These are phyloP conservation scores for Tyria jacobaeae DNA, from an alignment of 2,888 invertebrate species.

Conservation along the genomic window DNA sequence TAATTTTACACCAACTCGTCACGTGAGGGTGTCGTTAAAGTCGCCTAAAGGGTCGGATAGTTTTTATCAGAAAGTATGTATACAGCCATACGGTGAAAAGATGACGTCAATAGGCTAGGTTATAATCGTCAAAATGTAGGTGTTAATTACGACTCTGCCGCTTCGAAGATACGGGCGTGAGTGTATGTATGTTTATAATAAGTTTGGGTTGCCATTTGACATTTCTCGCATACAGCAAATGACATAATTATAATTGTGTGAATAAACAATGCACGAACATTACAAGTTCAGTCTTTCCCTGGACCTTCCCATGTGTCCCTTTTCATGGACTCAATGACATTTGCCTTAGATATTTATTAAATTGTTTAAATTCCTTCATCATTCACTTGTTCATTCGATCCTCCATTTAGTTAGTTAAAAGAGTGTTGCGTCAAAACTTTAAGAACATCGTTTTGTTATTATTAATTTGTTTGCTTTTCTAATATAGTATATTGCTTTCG, in stretches of 20 bases:
- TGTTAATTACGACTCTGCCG: too few species aligned
- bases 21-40: too few species aligned
- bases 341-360: slow-evolving; percentile 32
- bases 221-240: neutral
- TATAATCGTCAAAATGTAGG: too few species aligned
- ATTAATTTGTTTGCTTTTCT: slow-evolving; percentile 29
- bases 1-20: too few species aligned
- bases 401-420: slow-evolving; percentile 56
- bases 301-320: too few species aligned
- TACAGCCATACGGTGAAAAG: too few species aligned
- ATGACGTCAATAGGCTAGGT: too few species aligned
- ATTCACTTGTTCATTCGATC: slow-evolving; percentile 15
- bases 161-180: too few species aligned
- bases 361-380: slow-evolving; percentile 51
- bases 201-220: neutral
- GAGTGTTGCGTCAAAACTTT: slow-evolving; percentile 39
- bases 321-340: neutral
- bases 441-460: slow-evolving; percentile 31
- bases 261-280: neutral
- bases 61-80: too few species aligned
- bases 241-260: neutral
- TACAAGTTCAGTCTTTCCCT: too few species aligned
- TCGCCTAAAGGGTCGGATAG: too few species aligned
- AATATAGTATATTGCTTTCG: slow-evolving; percentile 23
- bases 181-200: neutral